phyloP scores from a whole-genome alignment of 2,888 invertebrate species.

The Lysandra bellargus region DNA sequence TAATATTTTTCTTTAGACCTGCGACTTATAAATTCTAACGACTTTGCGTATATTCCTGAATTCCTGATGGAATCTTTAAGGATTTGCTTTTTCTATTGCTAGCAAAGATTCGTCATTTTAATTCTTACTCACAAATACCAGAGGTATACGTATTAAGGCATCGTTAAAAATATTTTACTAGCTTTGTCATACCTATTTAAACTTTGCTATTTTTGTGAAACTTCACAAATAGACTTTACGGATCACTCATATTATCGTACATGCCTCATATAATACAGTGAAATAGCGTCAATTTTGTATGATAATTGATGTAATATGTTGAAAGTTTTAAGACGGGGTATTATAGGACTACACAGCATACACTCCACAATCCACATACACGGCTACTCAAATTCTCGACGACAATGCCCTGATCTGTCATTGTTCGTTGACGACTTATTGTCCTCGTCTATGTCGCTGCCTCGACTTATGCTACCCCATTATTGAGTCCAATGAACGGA shows the following conservation, averaged over 20 bases:
- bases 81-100: neutral
- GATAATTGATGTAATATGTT: neutral
- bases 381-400: neutral
- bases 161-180: no score
- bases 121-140: neutral
- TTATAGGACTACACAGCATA: neutral
- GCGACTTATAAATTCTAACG: neutral
- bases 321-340: neutral
- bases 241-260: neutral
- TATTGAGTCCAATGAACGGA: neutral
- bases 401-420: constrained; percentile 10
- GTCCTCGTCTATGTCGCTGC: neutral
- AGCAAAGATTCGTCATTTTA: neutral
- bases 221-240: no score
- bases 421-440: constrained; percentile 24
- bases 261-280: neutral
- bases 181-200: no score
- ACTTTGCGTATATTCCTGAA: no score
- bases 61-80: neutral
- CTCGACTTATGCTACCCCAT: constrained; percentile 5
- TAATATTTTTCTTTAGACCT: neutral
- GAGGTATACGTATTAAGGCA: no score
- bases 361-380: neutral
- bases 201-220: no score
- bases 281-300: neutral